Evolutionary conservation across 2,888 invertebrate species (phyloP), one percentile per base, ranked within the genome.

Genomic region (Leptopilina syphax): DNA sequence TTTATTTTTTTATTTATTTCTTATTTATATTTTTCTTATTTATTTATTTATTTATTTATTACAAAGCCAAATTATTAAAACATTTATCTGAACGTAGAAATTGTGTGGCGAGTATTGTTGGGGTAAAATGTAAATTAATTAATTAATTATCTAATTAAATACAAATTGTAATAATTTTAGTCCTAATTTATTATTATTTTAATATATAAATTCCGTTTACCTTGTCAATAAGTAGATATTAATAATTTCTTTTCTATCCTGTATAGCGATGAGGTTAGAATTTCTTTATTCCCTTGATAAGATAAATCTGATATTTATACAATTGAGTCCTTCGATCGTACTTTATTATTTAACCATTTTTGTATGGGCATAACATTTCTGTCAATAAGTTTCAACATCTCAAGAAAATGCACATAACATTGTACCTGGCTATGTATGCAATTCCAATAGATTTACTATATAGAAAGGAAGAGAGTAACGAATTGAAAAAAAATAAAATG

Each of bases 321-420:
- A 60, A 73, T 73, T 34, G 34, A 73, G 57, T 73, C 57, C 57
- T 73, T 73, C 57, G 34, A 57, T 73, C n/a, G 8, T n/a, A 41
- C 34, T 73, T 10, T 50, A 57, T 57, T 60, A 34, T 73, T 34
- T 60, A 34, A 57, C 57, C n/a, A 13, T 34, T 57, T n/a, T 44
- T 44, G 8, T 27, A 13, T 57, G n/a, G 3, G 4, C 27, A 41
- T 73, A n/a, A 57, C n/a, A 60, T 73, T 73, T 41, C n/a, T 73
- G 34, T 34, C 57, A 34, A 73, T 73, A 73, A 73, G 34, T 73
- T n/a, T 57, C 57, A n/a, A 9, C 8, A 73, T 41, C 73, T 57
- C 41, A 41, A 34, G 10, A 54, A 73, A 73, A 60, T 57, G 57
- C 24, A 70, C 27, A 34, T 4, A 70, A 50, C 9, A 50, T 50